Percentiles rank a stretch among this genome's conserved stretches.
phyloP scores from a whole-genome alignment of 2,888 invertebrate genomes.

The Drosophila aldrichi region DNA sequence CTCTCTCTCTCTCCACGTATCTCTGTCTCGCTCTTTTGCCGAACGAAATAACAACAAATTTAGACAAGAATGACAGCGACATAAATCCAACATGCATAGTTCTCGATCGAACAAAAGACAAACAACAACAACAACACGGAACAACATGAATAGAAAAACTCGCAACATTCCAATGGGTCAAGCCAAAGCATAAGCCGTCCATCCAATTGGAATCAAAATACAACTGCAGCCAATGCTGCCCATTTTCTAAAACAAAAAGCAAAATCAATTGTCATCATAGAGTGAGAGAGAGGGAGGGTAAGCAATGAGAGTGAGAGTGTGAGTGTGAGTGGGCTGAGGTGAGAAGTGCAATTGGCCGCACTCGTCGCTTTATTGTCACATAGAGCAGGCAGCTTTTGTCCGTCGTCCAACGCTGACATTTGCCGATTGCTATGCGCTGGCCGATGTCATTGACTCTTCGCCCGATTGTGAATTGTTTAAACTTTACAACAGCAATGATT shows the following conservation, averaged over 20 bases:
- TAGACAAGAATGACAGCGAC: conserved; percentile 37
- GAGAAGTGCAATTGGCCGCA: conserved; percentile 1
- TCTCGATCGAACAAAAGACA: conserved; percentile 26
- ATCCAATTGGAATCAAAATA: conserved; percentile 34
- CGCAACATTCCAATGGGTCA: conserved; percentile 47
- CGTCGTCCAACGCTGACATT: conserved; percentile 7
- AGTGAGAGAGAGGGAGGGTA: neutral
- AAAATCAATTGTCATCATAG: conserved; percentile 32
- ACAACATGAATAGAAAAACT: conserved; percentile 14
- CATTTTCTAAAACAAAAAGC: conserved; percentile 44
- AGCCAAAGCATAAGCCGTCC: conserved; percentile 67
- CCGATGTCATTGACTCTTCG: conserved; percentile 46
- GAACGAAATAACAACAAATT: conserved; percentile 16
- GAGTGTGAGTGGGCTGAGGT: neutral
- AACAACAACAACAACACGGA: neutral
- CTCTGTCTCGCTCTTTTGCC: neutral
- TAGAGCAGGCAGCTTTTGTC: conserved; percentile 33
- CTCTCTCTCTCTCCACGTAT: neutral
- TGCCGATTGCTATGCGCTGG: conserved; percentile 15
- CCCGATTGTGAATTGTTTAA: conserved; percentile 24
- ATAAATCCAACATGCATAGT: conserved; percentile 48
- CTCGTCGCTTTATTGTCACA: neutral
- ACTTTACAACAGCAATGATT: conserved; percentile 35
- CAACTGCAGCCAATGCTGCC: conserved; percentile 47
- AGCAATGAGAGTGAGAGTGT: neutral